Conservation (phyloP, 2,797 vertebrate genomes). For the Tympanoctomys barrerae region DNA sequence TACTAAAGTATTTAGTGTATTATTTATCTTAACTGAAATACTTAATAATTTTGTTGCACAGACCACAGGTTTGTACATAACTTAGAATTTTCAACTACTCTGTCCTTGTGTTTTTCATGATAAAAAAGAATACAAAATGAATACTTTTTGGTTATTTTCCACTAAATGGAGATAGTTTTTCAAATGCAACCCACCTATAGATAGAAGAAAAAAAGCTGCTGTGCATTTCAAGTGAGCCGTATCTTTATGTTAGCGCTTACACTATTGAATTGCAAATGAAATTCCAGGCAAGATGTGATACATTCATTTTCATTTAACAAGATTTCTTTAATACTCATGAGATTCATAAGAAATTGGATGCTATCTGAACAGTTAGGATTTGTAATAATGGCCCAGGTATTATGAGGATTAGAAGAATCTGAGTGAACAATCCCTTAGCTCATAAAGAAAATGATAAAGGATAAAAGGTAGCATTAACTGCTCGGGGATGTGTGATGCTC, state of each 20-base stretch:
- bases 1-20: background rate
- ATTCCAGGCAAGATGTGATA: slow-evolving; percentile 80
- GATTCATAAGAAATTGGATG: slow-evolving; percentile 86
- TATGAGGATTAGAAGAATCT: slow-evolving; percentile 87
- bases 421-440: slow-evolving; percentile 87
- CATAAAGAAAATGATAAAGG: slow-evolving; percentile 85
- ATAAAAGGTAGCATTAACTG: slow-evolving; percentile 84
- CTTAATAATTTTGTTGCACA: background rate
- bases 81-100: background rate
- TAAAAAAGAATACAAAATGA: background rate
- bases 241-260: slow-evolving; percentile 76
- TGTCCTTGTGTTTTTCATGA: background rate
- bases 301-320: slow-evolving; percentile 85
- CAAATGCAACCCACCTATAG: background rate
- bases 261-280: slow-evolving; percentile 85
- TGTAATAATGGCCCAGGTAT: slow-evolving; percentile 86
- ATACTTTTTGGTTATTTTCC: background rate
- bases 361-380: slow-evolving; percentile 85
- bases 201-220: background rate
- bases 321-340: slow-evolving; percentile 83
- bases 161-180: background rate
- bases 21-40: background rate
- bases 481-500: slow-evolving; percentile 69
- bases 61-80: background rate
- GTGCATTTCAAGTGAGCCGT: slow-evolving; percentile 50